Conservation (phyloP, 2,888 invertebrate species). For the Eupeodes luniger region DNA sequence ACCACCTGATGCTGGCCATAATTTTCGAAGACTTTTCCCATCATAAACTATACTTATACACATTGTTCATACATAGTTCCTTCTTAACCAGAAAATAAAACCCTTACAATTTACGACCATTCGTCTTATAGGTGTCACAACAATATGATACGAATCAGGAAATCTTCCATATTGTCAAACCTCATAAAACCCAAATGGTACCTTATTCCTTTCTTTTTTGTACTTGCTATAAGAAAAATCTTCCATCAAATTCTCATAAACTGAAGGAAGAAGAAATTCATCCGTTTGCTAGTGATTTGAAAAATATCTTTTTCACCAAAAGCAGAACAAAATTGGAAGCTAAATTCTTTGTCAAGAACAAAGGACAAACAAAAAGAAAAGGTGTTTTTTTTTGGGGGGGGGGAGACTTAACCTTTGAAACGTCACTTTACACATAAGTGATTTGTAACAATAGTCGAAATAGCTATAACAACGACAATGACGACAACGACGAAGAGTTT, state of each 20-base stretch:
- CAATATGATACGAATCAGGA: constrained; percentile 39
- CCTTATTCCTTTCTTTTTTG: not conserved
- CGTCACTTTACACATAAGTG: constrained; percentile 7
- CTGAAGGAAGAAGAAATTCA: constrained; percentile 14
- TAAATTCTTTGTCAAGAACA: constrained; percentile 3
- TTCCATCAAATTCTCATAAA: constrained; percentile 40
- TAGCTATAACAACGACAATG: not conserved
- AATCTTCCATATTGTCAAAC: constrained; percentile 9
- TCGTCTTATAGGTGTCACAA: constrained; percentile 25
- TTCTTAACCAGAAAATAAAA: not conserved
- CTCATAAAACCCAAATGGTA: constrained; percentile 25
- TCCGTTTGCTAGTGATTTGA: not conserved
- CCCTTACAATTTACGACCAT: constrained; percentile 22
- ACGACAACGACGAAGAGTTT: not conserved
- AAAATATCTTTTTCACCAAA: not conserved
- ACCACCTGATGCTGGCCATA: constrained; percentile 12
- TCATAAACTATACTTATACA: no score
- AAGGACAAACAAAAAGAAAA: not conserved
- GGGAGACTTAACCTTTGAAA: not conserved
- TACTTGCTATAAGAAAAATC: not conserved
- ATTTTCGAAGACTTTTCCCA: no score
- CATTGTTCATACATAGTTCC: no score
- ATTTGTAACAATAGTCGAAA: constrained; percentile 14
- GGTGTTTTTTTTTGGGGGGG: not conserved
- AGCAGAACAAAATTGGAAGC: not conserved